Evolutionary conservation across 2,113 vertebrate genomes (phyloP).

Genomic region (Platysteira castanea): DNA sequence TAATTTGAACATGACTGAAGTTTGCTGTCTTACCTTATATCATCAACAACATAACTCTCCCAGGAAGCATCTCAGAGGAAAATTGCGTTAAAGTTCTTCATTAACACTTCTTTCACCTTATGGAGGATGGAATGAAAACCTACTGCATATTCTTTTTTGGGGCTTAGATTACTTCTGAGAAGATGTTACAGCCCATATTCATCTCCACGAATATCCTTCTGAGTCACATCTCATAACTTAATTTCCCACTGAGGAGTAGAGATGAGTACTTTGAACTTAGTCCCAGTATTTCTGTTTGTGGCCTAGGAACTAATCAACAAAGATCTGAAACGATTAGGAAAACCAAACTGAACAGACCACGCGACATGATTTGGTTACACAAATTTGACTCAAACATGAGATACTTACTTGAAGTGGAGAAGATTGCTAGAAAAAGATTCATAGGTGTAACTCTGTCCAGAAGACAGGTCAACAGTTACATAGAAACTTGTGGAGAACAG

Average conservation of each 20-base stretch:
- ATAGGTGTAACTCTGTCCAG: neutral
- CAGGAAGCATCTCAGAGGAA: neutral
- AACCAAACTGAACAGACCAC: neutral
- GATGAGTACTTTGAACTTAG: neutral
- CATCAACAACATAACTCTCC: neutral
- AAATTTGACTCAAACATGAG: neutral
- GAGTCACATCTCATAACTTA: neutral
- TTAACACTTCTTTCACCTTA: neutral
- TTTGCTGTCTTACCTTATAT: neutral
- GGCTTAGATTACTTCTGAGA: neutral
- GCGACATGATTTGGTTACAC: neutral
- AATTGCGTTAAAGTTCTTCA: neutral
- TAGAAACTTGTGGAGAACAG: neutral
- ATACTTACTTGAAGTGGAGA: slow-evolving; percentile 25
- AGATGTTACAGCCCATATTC: neutral
- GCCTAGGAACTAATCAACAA: neutral
- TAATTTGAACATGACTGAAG: neutral
- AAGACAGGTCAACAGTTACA: neutral
- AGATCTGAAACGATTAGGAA: neutral
- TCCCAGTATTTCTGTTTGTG: neutral
- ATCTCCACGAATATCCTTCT: neutral
- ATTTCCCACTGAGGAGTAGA: neutral
- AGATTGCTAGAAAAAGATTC: neutral
- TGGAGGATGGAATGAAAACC: neutral
- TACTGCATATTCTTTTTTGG: neutral